phyloP scores from a whole-genome alignment of 2,797 vertebrate species.

The Pseudochirops cupreus region DNA sequence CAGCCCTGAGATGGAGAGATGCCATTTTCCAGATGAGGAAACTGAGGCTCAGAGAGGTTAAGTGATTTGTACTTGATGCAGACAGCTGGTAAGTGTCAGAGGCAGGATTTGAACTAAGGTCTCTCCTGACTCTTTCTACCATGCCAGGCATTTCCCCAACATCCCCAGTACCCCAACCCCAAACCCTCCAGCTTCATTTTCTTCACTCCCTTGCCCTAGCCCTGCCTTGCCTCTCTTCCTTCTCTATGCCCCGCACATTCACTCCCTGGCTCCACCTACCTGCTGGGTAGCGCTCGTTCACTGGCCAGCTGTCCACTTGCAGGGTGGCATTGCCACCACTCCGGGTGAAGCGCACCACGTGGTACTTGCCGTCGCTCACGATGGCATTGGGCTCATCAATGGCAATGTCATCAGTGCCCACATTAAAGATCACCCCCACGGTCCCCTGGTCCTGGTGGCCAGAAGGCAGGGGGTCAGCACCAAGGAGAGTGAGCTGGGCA shows the following conservation, averaged over 20 bases:
- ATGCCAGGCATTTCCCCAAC: neutral
- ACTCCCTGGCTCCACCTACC: conserved; percentile 87
- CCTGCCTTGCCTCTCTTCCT: neutral
- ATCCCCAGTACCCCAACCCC: neutral
- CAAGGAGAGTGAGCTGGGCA: neutral
- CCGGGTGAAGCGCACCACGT: conserved; percentile 96
- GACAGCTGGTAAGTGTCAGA: neutral
- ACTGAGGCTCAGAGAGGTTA: neutral
- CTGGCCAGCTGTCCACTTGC: conserved; percentile 97
- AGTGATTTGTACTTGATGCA: neutral
- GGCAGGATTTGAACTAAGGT: neutral
- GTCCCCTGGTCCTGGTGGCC: conserved; percentile 93
- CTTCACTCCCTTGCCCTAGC: neutral
- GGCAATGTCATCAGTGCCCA: conserved; percentile 96
- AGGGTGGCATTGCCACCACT: conserved; percentile 97
- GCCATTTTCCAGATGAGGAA: neutral
- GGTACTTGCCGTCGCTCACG: conserved; percentile 96
- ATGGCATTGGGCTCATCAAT: conserved; percentile 94
- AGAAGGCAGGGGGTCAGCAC: conserved; percentile 43
- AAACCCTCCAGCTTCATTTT: neutral
- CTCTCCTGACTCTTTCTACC: neutral
- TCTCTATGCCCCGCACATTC: neutral
- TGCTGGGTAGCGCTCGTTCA: conserved; percentile 96
- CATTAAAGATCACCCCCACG: conserved; percentile 96
- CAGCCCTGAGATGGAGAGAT: neutral